phyloP scores from a whole-genome alignment of 2,797 vertebrate species.

The Spea hammondii region DNA sequence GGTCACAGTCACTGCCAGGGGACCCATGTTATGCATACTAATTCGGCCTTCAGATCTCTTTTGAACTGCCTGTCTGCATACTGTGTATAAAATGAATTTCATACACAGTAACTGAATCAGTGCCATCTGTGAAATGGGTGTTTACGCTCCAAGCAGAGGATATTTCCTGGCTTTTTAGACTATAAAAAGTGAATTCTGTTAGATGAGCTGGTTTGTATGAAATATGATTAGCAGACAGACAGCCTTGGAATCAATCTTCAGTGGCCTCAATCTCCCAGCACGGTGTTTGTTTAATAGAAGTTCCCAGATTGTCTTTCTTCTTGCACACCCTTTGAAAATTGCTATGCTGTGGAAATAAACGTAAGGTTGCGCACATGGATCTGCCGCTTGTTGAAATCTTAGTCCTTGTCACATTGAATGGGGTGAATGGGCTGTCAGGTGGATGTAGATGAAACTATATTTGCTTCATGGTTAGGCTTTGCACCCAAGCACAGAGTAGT shows the following conservation, averaged over 20 bases:
- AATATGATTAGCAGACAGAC: neutral
- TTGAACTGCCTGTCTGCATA: constrained; percentile 49
- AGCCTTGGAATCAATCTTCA: constrained; percentile 12
- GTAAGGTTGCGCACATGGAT: neutral
- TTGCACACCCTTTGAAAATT: neutral
- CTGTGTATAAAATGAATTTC: constrained; percentile 39
- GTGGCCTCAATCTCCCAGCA: neutral
- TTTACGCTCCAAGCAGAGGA: constrained; percentile 45
- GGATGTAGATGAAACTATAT: no score
- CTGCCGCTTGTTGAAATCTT: neutral
- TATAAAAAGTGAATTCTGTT: constrained; percentile 34
- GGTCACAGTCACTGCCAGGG: constrained; percentile 49
- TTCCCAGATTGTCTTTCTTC: neutral
- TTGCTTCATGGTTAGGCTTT: no score
- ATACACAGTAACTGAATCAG: constrained; percentile 31
- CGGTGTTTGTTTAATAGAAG: neutral
- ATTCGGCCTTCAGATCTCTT: constrained; percentile 55
- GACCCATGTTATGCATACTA: constrained; percentile 49
- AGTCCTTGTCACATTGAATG: neutral
- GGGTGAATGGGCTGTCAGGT: neutral
- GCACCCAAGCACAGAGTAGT: no score
- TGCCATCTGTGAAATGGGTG: constrained; percentile 49
- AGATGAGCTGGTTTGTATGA: constrained; percentile 2
- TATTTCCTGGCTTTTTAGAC: constrained; percentile 44
- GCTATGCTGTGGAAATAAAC: neutral